A percentile compares a stretch with the other conserved stretches of the same genome.
phyloP scores from a whole-genome alignment of 2,888 invertebrate species.

The Tanytarsus gracilentus region DNA sequence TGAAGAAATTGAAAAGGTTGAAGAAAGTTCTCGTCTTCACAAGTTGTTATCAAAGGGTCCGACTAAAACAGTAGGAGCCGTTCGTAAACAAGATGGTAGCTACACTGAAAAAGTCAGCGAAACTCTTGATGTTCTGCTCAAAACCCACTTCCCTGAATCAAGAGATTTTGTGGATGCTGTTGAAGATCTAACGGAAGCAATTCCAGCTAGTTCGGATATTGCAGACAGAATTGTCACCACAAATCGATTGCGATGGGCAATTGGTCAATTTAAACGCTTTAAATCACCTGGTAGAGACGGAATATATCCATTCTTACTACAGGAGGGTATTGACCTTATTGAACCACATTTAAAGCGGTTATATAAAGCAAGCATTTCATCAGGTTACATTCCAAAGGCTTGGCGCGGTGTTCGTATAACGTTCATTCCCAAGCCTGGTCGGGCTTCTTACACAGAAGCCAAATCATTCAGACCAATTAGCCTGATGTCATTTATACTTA shows the following conservation, averaged over 20 bases:
- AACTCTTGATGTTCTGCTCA: not conserved
- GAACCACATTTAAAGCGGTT: not conserved
- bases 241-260: not conserved
- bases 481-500: slow-evolving; percentile 32
- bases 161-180: not conserved
- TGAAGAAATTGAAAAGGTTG: not conserved
- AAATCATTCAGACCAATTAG: slow-evolving; percentile 32
- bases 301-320: not conserved
- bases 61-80: not conserved
- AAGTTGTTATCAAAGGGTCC: not conserved
- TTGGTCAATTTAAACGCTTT: not conserved
- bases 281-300: not conserved
- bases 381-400: not conserved
- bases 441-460: slow-evolving; percentile 27
- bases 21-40: not conserved
- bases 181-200: not conserved
- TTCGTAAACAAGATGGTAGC: not conserved
- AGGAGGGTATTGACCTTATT: not conserved
- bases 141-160: not conserved
- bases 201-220: not conserved
- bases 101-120: not conserved
- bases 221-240: not conserved
- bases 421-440: slow-evolving; percentile 31
- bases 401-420: slow-evolving; percentile 27
- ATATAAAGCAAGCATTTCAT: not conserved